phyloP scores from a whole-genome alignment of 2,888 invertebrate species.

The Himalopsyche kuldschensis region DNA sequence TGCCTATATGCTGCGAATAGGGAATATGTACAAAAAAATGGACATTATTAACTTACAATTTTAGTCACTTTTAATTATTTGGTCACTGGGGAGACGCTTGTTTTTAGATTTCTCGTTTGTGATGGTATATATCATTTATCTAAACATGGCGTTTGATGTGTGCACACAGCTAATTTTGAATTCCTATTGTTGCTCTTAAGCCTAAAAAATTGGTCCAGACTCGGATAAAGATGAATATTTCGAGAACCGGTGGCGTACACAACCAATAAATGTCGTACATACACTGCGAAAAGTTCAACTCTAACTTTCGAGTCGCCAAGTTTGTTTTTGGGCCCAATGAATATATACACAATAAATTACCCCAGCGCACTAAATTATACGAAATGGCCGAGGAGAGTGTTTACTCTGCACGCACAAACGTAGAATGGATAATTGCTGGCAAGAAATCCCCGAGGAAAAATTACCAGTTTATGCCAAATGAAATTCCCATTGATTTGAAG shows the following conservation, averaged over 20 bases:
- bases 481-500: conserved; percentile 1
- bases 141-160: too few species aligned
- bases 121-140: too few species aligned
- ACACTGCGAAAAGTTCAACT: background rate
- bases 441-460: background rate
- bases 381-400: background rate
- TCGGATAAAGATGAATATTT: background rate
- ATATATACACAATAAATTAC: background rate
- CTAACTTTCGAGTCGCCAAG: background rate
- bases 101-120: too few species aligned
- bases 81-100: too few species aligned
- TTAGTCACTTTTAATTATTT: too few species aligned
- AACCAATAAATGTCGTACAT: background rate
- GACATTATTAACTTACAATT: too few species aligned
- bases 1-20: too few species aligned
- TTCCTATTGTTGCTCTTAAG: too few species aligned
- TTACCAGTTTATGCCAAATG: conserved; percentile 5
- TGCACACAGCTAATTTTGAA: too few species aligned
- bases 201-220: background rate
- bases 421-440: background rate
- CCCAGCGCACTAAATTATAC: background rate
- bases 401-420: background rate
- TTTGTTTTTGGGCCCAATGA: background rate
- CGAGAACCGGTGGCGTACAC: background rate
- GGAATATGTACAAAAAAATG: too few species aligned